Conservation (phyloP, 2,888 invertebrate genomes). For the Anoplius nigerrimus region DNA sequence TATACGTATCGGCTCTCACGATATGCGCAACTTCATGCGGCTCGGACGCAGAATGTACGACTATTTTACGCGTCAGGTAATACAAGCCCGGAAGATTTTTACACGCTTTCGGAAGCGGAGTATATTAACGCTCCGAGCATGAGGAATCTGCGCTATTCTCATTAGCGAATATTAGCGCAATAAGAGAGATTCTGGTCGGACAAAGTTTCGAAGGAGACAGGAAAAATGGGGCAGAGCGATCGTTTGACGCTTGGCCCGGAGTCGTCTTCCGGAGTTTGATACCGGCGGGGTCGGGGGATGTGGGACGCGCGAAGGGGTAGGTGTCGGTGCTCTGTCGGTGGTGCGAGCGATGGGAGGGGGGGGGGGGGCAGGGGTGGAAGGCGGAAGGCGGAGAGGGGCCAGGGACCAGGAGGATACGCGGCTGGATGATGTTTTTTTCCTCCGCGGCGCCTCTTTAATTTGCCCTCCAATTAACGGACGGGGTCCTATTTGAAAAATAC, state of each 20-base stretch:
- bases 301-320: neutral
- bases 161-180: too few species aligned
- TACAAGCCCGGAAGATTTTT: too few species aligned
- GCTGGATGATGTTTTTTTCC: slow-evolving; percentile 58
- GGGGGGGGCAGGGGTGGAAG: neutral
- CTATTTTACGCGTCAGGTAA: too few species aligned
- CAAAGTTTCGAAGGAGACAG: slow-evolving; percentile 9
- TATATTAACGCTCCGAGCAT: too few species aligned
- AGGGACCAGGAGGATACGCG: slow-evolving; percentile 37
- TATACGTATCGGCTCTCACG: too few species aligned
- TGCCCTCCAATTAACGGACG: slow-evolving; percentile 66
- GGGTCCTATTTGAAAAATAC: slow-evolving; percentile 62
- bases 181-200: too few species aligned
- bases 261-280: slow-evolving; percentile 8
- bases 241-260: slow-evolving; percentile 42
- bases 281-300: neutral
- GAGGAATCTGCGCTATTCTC: too few species aligned
- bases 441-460: slow-evolving; percentile 64
- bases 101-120: too few species aligned
- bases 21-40: too few species aligned
- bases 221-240: slow-evolving; percentile 46
- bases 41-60: too few species aligned
- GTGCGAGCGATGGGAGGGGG: too few species aligned
- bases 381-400: slow-evolving; percentile 32
- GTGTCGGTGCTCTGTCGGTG: too few species aligned